Percentiles rank a stretch among this genome's conserved stretches.
phyloP scores from a whole-genome alignment of 2,888 invertebrate species.

The Prenolepis imparis region DNA sequence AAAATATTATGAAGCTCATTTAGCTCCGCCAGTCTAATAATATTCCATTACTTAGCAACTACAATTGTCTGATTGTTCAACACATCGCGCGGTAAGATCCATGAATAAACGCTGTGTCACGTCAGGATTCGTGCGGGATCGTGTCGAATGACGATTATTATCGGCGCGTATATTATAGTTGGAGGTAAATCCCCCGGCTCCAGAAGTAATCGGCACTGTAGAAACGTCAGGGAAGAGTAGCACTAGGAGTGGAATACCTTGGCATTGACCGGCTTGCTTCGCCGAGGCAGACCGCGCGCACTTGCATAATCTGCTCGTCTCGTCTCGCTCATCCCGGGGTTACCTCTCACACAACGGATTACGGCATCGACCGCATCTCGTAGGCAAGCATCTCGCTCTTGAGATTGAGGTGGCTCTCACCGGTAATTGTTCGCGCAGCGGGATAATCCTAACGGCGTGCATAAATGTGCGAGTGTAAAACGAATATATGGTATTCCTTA shows the following conservation, averaged over 20 bases:
- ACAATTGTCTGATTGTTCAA: not conserved
- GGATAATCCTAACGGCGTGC: constrained; percentile 28
- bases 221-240: constrained; percentile 67
- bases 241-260: constrained; percentile 81
- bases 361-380: constrained; percentile 67
- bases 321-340: constrained; percentile 84
- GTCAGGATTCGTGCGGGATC: not conserved
- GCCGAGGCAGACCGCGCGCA: constrained; percentile 80
- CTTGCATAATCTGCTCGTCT: constrained; percentile 85
- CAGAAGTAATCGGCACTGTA: constrained; percentile 52
- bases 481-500: constrained; percentile 4
- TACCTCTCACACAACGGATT: constrained; percentile 61
- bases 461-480: constrained; percentile 9
- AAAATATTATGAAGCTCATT: not conserved
- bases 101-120: constrained; percentile 10
- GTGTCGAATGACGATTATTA: constrained; percentile 35
- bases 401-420: constrained; percentile 31
- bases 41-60: constrained; percentile 7
- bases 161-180: constrained; percentile 1
- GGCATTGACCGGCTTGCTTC: constrained; percentile 85
- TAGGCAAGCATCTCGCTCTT: constrained; percentile 27
- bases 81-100: not conserved
- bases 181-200: constrained; percentile 46
- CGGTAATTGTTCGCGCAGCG: constrained; percentile 24
- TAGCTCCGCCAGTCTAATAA: not conserved